These are phyloP conservation scores for Origma solitaria DNA, from an alignment of 2,113 vertebrate genomes.

Conservation along the genomic window DNA sequence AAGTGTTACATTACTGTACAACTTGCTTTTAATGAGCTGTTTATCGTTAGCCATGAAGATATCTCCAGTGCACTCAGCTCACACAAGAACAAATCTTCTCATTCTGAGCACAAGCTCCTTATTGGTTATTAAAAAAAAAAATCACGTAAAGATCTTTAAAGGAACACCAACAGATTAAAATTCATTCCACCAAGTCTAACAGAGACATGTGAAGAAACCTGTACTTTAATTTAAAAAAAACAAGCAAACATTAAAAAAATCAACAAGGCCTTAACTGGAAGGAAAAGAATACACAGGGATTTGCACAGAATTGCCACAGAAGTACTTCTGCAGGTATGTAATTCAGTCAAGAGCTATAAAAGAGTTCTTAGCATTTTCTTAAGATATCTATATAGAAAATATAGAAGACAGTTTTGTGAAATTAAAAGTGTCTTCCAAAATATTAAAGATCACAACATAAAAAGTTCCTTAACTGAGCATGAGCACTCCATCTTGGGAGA, in stretches of 20 bases:
- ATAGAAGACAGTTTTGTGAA: neutral
- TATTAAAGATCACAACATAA: neutral
- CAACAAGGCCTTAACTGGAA: neutral
- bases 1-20: neutral
- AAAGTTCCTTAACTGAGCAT: neutral
- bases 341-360: neutral
- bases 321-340: neutral
- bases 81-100: neutral
- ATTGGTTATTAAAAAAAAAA: neutral
- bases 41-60: neutral
- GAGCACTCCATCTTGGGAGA: neutral
- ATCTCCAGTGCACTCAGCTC: neutral
- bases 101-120: neutral
- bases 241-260: neutral
- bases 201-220: neutral
- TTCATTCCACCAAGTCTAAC: neutral
- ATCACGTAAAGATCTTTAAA: neutral
- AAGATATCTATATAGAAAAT: neutral
- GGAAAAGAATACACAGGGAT: neutral
- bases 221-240: neutral
- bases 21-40: neutral
- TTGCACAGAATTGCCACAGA: neutral
- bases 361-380: neutral
- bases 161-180: neutral
- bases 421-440: neutral